phyloP scores from a whole-genome alignment of 2,797 vertebrate species.

The Acipenser ruthenus region DNA sequence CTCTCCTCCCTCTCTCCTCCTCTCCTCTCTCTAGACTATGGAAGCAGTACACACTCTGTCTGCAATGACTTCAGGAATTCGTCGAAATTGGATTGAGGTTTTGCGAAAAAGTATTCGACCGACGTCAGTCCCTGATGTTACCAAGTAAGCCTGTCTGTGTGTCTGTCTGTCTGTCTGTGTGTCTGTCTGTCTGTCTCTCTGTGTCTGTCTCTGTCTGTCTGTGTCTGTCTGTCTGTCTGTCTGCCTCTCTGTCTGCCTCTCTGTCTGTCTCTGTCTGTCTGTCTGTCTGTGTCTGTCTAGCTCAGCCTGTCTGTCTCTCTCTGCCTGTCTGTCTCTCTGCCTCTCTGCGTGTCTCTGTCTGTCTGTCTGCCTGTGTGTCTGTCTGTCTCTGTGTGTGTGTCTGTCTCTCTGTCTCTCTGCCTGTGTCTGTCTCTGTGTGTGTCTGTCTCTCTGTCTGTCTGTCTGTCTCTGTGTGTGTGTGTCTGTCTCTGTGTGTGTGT shows the following conservation, averaged over 20 bases:
- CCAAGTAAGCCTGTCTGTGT: constrained; percentile 62
- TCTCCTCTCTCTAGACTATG: no score
- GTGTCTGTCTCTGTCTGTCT: no score
- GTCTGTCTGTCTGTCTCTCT: no score
- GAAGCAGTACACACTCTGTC: constrained; percentile 71
- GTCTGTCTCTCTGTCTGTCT: background rate
- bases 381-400: no score
- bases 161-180: background rate
- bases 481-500: no score
- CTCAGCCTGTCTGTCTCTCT: background rate
- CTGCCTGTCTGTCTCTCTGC: constrained; percentile 10
- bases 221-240: no score
- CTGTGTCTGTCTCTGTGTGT: background rate
- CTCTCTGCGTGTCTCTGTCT: background rate
- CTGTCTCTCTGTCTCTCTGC: constrained; percentile 2
- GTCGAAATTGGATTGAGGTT: constrained; percentile 96
- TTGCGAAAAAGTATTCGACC: constrained; percentile 84
- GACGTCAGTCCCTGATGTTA: constrained; percentile 53
- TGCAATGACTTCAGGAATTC: constrained; percentile 86
- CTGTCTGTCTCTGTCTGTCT: background rate
- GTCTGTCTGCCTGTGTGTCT: background rate
- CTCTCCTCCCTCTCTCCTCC: no score
- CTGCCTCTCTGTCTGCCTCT: background rate
- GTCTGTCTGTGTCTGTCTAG: no score
- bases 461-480: no score